Evolutionary conservation across 2,113 vertebrate genomes (phyloP).

Genomic region (Thalassoma bifasciatum): DNA sequence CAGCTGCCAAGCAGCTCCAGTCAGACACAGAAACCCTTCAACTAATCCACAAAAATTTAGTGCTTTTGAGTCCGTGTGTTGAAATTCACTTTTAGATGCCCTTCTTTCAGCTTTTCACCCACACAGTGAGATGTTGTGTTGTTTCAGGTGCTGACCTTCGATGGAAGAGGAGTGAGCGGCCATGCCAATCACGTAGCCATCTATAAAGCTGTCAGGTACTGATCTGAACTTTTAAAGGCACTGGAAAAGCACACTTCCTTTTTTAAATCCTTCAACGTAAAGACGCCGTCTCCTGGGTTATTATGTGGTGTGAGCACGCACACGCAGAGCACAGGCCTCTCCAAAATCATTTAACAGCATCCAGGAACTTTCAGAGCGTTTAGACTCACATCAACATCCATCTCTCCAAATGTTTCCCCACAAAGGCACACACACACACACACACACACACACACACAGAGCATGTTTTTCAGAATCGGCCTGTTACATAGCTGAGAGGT

Average conservation of each 20-base stretch:
- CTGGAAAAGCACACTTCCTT: not conserved
- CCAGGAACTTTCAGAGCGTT: slow-evolving; percentile 61
- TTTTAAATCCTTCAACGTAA: slow-evolving; percentile 4
- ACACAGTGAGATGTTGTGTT: slow-evolving; percentile 52
- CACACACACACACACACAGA: slow-evolving; percentile 23
- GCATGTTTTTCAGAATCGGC: slow-evolving; percentile 65
- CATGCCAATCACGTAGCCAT: slow-evolving; percentile 92
- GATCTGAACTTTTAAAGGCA: not conserved
- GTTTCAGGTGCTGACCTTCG: slow-evolving; percentile 94
- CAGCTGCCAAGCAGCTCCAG: slow-evolving; percentile 63
- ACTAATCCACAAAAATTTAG: slow-evolving; percentile 40
- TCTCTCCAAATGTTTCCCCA: slow-evolving; percentile 53
- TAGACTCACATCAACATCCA: slow-evolving; percentile 44
- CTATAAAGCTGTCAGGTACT: slow-evolving; percentile 88
- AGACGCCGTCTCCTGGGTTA: slow-evolving; percentile 6
- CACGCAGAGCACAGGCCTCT: slow-evolving; percentile 26
- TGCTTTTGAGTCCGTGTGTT: slow-evolving; percentile 33
- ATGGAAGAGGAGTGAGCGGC: slow-evolving; percentile 90
- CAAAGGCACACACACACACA: slow-evolving; percentile 48
- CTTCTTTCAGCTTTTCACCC: slow-evolving; percentile 35
- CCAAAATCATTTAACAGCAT: slow-evolving; percentile 53
- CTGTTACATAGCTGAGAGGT: slow-evolving; percentile 73
- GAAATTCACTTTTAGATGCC: slow-evolving; percentile 41
- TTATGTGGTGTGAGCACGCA: slow-evolving; percentile 35
- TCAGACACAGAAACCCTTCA: slow-evolving; percentile 47